Evolutionary conservation across 2,113 vertebrate genomes (phyloP), one percentile per base, ranked within the genome.

Genomic region (Macrotus californicus): DNA sequence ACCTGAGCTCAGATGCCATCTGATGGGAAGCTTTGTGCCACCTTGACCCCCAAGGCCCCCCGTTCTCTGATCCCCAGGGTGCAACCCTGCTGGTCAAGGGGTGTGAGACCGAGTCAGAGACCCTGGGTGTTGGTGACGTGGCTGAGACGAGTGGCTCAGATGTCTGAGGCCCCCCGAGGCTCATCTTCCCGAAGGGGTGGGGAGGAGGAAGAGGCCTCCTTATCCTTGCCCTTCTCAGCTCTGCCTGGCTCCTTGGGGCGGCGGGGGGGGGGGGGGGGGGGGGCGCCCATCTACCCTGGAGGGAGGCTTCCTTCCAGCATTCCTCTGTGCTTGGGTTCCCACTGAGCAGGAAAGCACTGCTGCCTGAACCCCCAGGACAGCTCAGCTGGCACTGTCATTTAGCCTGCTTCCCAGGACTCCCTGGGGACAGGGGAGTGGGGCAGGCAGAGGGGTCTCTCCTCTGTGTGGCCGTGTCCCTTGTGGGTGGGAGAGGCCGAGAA

Each of bases 321-420:
- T 97, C 94, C 88, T 94, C 89, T 91, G 93, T 15, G 0, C 96
- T 91, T 0, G 36, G 95, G 85, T 97, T 97, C 97, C 96, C 96
- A 96, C 95, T 84, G 82, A 94, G 87, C 97, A 97, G 97, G 97
- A 97, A 97, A 19, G 41, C 48, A 46, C 86, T 86, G 90, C 94
- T 70, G 94, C 94, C 59, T 1, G 1, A 6, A 16, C n/a, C 39
- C 46, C n/a, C 29, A 15, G 81, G 67, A 39, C 73, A n/a, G 94
- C 96, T 95, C 97, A 97, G 97, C 97, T 98, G 97, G 92, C 97
- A 94, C 96, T 96, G 96, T 96, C 98, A 94, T 96, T 96, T 96
- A 88, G 86, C 85, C 5, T 0, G 64, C 14, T 97, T 96, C 95
- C 94, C 96, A 95, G 94, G 73, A 48, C 82, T 89, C 94, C 86